Base-by-base conservation (phyloP, 2,113 vertebrate species). In the Oophaga pumilio region DNA sequence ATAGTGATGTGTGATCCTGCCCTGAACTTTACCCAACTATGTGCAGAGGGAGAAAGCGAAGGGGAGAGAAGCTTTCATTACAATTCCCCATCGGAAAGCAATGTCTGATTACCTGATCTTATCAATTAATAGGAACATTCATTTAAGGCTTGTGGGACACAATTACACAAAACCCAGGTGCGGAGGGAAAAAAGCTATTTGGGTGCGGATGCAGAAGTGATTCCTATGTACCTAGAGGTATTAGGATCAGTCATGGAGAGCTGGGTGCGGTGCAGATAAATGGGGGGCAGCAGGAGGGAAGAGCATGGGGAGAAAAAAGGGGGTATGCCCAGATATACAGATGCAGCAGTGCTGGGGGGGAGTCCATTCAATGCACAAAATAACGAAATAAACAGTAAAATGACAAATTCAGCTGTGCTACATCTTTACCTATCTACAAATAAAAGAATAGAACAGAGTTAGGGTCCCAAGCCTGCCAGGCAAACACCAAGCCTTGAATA, bases 1-100 rank as follows among this genome's bases (percentile, higher is more conserved):
- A n/a, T n/a, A n/a, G n/a, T n/a, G n/a, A n/a, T n/a, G 89, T 69
- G 64, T 88, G 57, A 91, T 64, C 86, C 50, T 43, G 50, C 71
- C 71, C 84, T 91, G 90, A 76, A 56, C 89, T 92, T 89, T 83
- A 43, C 71, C 49, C 76, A 82, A 76, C 85, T 79, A 91, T 91
- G 92, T 80, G 89, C 87, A 83, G 89, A 86, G 90, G 69, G 86
- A 91, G 91, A 92, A 92, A 89, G 93, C 33, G 5, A 5, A 93
- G 86, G 91, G 90, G 91, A 94, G 94, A 92, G 93, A 91, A 87
- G 89, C 91, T 94, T 94, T 94, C 93, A 94, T 95, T 95, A 93
- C 94, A 93, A 92, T 91, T 92, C 93, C 90, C 93, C 91, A 89
- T 92, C 91, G 91, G 93, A 94, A 92, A 87, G 90, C 90, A 89